Base-by-base conservation (phyloP, 2,113 vertebrate genomes). In the Trochalopteron elliotii region DNA sequence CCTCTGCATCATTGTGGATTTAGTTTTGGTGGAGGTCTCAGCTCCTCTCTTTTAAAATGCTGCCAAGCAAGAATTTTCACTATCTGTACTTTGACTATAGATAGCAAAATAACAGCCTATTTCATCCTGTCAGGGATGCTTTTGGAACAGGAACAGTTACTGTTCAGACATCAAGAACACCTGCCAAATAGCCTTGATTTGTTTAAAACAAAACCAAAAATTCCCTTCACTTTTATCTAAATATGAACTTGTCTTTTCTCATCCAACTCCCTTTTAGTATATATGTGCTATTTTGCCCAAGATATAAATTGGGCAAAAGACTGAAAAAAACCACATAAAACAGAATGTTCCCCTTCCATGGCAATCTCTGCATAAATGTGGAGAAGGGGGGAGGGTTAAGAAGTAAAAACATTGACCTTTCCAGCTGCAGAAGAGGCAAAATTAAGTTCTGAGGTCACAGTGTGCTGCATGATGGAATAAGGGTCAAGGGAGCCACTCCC, bases 401-500 rank as follows among this genome's bases (percentile, higher is more conserved):
- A 80, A 53, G 15, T 31, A 40, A 84, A 60, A 82, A 59, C 11
- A 18, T 15, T 20, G 40, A 39, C 76, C 14, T 72, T 84, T 84
- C 12, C 53, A 61, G 35, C 11, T 81, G 49, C 39, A 67, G 35
- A 70, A 67, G 45, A 80, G n/a, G 45, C 8, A 89, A 87, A 76
- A 78, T 61, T 19, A 71, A 69, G 35, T 70, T 87, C 70, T 96
- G 31, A 25, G 61, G 80, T 82, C 70, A 75, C 60, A 59, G 14
- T 24, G 30, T 75, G 67, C 40, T 76, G 33, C 15, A 2, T n/a
- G 81, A 74, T 44, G 55, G 90, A 79, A 70, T 75, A 87, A 95
- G 95, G 92, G 83, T 91, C 88, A 80, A 89, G 81, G 81, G 64
- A 94, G 39, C 65, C 33, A n/a, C 12, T 39, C 60, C 72, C 83